These are phyloP conservation scores for Drosophila malerkotliana DNA, from an alignment of 1,140 invertebrate species.

Conservation along the genomic window DNA sequence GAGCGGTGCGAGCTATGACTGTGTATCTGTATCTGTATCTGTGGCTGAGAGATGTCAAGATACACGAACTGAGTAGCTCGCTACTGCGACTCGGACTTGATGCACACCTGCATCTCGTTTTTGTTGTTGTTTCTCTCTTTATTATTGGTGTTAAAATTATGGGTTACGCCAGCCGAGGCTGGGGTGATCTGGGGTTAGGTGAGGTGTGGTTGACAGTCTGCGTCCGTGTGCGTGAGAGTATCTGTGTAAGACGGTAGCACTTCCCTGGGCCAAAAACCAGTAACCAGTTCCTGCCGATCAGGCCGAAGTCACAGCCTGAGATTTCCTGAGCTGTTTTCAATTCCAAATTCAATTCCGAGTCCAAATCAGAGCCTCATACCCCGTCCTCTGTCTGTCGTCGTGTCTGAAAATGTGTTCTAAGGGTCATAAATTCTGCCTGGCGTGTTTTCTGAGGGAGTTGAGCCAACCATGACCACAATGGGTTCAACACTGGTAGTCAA, in stretches of 20 bases:
- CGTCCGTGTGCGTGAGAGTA: slow-evolving; percentile 19
- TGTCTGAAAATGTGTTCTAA: slow-evolving; percentile 74
- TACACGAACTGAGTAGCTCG: slow-evolving; percentile 56
- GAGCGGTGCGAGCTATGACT: slow-evolving; percentile 25
- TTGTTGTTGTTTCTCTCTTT: slow-evolving; percentile 50
- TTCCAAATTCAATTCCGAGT: background rate
- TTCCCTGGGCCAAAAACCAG: slow-evolving; percentile 55
- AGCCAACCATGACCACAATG: slow-evolving; percentile 55
- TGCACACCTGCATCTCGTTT: slow-evolving; percentile 70
- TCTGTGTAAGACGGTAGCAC: slow-evolving; percentile 78
- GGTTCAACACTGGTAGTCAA: slow-evolving; percentile 76
- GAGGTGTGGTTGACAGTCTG: slow-evolving; percentile 28
- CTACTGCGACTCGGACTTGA: slow-evolving; percentile 75
- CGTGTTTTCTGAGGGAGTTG: slow-evolving; percentile 38
- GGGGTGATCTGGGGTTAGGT: slow-evolving; percentile 49
- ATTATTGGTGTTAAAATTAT: slow-evolving; percentile 83
- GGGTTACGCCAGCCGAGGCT: slow-evolving; percentile 66
- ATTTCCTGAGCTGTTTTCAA: background rate
- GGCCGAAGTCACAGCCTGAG: background rate
- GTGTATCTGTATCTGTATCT: slow-evolving; percentile 65
- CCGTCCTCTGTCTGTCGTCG: slow-evolving; percentile 53
- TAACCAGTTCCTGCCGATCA: slow-evolving; percentile 63
- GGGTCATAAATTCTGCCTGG: slow-evolving; percentile 70
- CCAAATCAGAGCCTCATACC: background rate
- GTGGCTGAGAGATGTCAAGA: slow-evolving; percentile 78